A percentile compares a stretch with the other conserved stretches of the same genome.
These are phyloP conservation scores for Pseudochirops cupreus DNA, from an alignment of 2,797 vertebrate species.

Conservation along the genomic window DNA sequence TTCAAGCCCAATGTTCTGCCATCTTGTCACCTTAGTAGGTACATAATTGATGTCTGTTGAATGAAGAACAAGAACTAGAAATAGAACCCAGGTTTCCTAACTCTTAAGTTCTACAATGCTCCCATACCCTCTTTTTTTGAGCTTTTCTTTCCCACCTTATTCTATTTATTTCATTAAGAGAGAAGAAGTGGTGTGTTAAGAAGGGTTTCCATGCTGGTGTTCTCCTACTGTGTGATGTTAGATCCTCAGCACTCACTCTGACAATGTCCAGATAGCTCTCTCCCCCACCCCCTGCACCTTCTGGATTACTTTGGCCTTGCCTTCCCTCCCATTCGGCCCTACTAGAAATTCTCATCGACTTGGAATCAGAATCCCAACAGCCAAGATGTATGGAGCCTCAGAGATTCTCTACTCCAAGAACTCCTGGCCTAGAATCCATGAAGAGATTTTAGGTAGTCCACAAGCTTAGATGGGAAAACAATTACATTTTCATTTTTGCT, in stretches of 20 bases:
- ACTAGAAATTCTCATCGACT: background rate
- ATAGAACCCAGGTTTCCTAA: background rate
- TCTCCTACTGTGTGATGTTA: background rate
- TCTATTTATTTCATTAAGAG: background rate
- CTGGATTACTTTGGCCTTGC: background rate
- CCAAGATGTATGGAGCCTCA: background rate
- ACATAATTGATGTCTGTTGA: background rate
- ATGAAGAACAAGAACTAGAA: background rate
- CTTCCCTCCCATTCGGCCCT: background rate
- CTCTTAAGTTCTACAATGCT: background rate
- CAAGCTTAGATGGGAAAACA: background rate
- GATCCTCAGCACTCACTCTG: background rate
- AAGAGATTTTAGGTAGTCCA: background rate
- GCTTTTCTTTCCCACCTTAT: background rate
- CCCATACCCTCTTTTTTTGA: no score
- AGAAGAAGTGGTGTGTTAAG: background rate
- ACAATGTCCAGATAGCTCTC: background rate
- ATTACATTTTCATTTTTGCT: background rate
- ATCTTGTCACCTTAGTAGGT: background rate
- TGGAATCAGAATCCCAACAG: background rate
- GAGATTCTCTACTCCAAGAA: background rate
- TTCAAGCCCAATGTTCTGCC: background rate
- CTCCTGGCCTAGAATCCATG: background rate
- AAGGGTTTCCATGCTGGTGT: background rate
- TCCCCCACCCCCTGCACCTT: background rate